Evolutionary conservation across 1,140 invertebrate species (phyloP), one percentile per base, ranked within the genome.

Genomic region (Aethina tumida): DNA sequence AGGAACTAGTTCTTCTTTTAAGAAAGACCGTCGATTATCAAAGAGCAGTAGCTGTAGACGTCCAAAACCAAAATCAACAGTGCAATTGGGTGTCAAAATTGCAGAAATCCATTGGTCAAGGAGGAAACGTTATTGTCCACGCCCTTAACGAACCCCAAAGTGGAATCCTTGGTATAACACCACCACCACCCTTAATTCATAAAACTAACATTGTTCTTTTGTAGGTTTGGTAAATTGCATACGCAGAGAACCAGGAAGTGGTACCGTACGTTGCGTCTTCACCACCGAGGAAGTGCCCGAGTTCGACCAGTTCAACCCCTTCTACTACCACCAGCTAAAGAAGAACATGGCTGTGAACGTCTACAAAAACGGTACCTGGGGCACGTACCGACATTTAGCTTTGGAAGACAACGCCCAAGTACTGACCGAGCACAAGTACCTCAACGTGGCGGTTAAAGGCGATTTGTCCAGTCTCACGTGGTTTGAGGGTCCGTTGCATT

Each of bases 401-500:
- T 7, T 52, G 8, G 22, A 35, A 7, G 13, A 49, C 9, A 7
- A 2, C 16, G 38, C 24, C 9, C 4, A 18, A 31, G 22, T 62
- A 6, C 55, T 49, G 16, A 64, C 66, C 0, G 53, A 69, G 27
- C 82, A 95, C 63, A 80, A 77, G 0, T 90, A 74, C 58, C 75
- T 84, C 0, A 89, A 92, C 60, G 76, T 83, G 0, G 41, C 73
- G 2, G 78, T 79, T 5, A 73, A 79, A 45, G 88, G 90, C 31
- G 91, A 97, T 59, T 63, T 97, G n/a, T 82, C 80, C 0, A 81
- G 82, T 16, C 56, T 97, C 3, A 72, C 61, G 5, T 97, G 93
- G 93, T 64, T 92, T 0, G 64, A 83, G 58, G 80, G 74, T 33
- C 67, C 70, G 31, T 33, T 71, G 33, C 37, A 55, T 25, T 38